A percentile compares a stretch with the other conserved stretches of the same genome.
These are phyloP conservation scores for Leptoclinus maculatus DNA, from an alignment of 2,797 vertebrate species.

Conservation along the genomic window DNA sequence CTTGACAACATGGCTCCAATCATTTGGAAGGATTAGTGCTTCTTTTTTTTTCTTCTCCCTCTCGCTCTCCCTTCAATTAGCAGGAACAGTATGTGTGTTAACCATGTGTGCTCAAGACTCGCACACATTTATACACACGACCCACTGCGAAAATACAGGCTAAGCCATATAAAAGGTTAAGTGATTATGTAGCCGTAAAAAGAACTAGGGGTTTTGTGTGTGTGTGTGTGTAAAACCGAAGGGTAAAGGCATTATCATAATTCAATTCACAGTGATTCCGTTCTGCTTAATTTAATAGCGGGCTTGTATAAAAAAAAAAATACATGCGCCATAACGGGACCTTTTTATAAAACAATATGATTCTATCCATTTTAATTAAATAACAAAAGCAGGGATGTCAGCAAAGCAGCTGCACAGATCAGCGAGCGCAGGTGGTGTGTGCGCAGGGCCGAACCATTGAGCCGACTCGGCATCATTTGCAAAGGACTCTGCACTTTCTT, in stretches of 20 bases:
- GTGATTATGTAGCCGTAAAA: slow-evolving; percentile 71
- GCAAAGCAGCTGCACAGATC: slow-evolving; percentile 35
- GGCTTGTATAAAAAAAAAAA: slow-evolving; percentile 57
- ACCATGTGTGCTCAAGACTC: slow-evolving; percentile 43
- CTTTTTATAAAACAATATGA: slow-evolving; percentile 50
- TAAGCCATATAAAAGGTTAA: slow-evolving; percentile 74
- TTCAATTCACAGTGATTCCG: slow-evolving; percentile 59
- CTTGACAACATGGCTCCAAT: slow-evolving; percentile 74
- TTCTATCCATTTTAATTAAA: slow-evolving; percentile 63
- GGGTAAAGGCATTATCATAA: slow-evolving; percentile 72
- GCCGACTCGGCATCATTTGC: slow-evolving; percentile 38
- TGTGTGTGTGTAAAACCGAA: slow-evolving; percentile 57
- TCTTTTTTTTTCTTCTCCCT: neutral
- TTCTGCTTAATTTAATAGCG: slow-evolving; percentile 62
- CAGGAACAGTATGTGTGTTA: slow-evolving; percentile 55
- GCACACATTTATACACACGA: slow-evolving; percentile 47
- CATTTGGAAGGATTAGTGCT: slow-evolving; percentile 69
- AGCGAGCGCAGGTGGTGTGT: slow-evolving; percentile 26
- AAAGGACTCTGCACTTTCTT: slow-evolving; percentile 32
- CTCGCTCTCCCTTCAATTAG: slow-evolving; percentile 62
- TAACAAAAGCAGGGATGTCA: slow-evolving; percentile 41
- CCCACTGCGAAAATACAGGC: slow-evolving; percentile 63
- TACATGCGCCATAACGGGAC: slow-evolving; percentile 13
- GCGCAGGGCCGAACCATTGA: slow-evolving; percentile 24
- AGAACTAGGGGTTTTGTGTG: slow-evolving; percentile 49